Evolutionary conservation across 2,888 invertebrate species (phyloP), one percentile per base, ranked within the genome.

Genomic region (Balanococcus diminutus): DNA sequence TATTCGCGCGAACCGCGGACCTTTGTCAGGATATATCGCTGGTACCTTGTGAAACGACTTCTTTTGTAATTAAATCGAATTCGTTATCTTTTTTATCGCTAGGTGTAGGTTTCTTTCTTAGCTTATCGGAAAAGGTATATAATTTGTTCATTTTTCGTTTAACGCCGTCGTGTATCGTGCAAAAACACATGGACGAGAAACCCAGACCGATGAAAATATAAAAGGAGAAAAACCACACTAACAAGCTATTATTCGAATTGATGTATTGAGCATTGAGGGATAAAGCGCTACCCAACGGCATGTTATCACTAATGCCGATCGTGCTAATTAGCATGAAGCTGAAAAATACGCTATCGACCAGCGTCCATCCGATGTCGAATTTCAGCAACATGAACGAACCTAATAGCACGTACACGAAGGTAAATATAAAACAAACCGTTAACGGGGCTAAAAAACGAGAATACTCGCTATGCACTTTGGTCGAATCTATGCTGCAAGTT

Each of bases 291-390:
- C 86, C 86, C 42, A 84, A 46, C 2, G 87, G 87, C 46, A 87
- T 85, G 28, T 86, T 86, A 56, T 87, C 87, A 31, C 92, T 91
- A 90, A 96, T 96, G 42, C 97, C 97, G 89, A 96, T 96, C 19
- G 97, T 97, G 89, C 96, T 96, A 89, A 98, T 92, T 88, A 96
- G 96, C 94, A 98, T 97, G 90, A 98, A 98, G 91, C 97, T 98
- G 91, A 98, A 98, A 91, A 96, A 98, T 89, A 96, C 94, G 87
- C 96, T 96, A 89, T 98, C 97, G 88, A 98, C 91, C 87, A 96
- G 93, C 88, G 94, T 93, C 96, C 98, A 96, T 14, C 90, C 90
- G 90, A 95, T 95, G 90, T 96, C 95, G 91, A 98, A 92, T 88
- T 96, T 93, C 89, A 94, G 95, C 87, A 99, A 93, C 84, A 97